Evolutionary conservation across 2,888 invertebrate genomes (phyloP).

Genomic region (Caradrina clavipalpis): DNA sequence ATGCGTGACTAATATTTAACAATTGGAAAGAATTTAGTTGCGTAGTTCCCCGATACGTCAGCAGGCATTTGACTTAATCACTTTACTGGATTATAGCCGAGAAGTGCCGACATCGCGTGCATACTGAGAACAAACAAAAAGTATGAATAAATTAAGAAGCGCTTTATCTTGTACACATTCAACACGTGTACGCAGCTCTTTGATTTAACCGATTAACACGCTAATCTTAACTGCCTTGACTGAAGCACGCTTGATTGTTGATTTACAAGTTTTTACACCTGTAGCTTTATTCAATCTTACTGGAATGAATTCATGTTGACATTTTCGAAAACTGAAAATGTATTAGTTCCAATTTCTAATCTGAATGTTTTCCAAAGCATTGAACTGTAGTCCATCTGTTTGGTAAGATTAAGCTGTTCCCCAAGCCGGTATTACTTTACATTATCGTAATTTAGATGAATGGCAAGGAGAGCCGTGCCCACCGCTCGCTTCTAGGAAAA

Average conservation of each 20-base stretch:
- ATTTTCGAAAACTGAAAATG: slow-evolving; percentile 6
- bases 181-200: slow-evolving; percentile 28
- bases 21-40: slow-evolving; percentile 12
- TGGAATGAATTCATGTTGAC: neutral
- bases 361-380: slow-evolving; percentile 19
- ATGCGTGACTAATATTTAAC: slow-evolving; percentile 32
- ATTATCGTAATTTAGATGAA: slow-evolving; percentile 81
- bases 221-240: slow-evolving; percentile 43
- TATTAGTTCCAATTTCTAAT: slow-evolving; percentile 8
- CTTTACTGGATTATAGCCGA: slow-evolving; percentile 35
- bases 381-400: slow-evolving; percentile 24
- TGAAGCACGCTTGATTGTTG: slow-evolving; percentile 29
- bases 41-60: slow-evolving; percentile 48
- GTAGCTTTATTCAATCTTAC: slow-evolving; percentile 26
- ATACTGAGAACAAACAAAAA: slow-evolving; percentile 40
- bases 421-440: slow-evolving; percentile 62
- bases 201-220: slow-evolving; percentile 43
- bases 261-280: slow-evolving; percentile 30
- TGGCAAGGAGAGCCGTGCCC: slow-evolving; percentile 71
- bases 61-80: slow-evolving; percentile 32
- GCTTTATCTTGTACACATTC: slow-evolving; percentile 13
- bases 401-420: slow-evolving; percentile 51
- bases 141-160: slow-evolving; percentile 48
- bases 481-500: slow-evolving; percentile 71
- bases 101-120: slow-evolving; percentile 35